Evolutionary conservation across 2,113 vertebrate genomes (phyloP).

Genomic region (Dicrurus megarhynchus): DNA sequence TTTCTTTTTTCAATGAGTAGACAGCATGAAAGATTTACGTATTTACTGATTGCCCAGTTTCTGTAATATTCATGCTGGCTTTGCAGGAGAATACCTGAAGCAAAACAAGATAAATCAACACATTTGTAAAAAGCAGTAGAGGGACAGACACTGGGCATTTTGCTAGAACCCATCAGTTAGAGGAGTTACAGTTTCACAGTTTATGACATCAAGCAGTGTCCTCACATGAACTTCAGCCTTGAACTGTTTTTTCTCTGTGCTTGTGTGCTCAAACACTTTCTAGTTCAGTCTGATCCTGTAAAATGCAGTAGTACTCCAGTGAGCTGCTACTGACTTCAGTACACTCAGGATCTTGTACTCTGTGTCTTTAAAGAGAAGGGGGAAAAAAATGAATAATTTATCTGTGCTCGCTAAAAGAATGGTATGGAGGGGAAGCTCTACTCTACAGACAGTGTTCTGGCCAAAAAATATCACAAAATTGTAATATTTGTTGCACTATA

Average conservation of each 20-base stretch:
- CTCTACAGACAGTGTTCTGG: not conserved
- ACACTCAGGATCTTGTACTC: not conserved
- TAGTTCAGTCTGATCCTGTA: not conserved
- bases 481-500: not conserved
- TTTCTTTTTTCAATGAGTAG: not conserved
- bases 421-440: not conserved
- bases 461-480: not conserved
- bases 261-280: not conserved
- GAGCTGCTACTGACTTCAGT: not conserved
- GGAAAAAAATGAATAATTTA: not conserved
- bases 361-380: not conserved
- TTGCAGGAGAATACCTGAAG: not conserved
- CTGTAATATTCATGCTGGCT: not conserved
- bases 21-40: not conserved
- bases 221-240: conserved; percentile 25
- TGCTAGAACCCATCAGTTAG: not conserved
- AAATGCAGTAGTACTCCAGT: not conserved
- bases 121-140: not conserved
- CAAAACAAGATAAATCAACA: not conserved
- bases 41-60: not conserved
- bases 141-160: not conserved
- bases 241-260: not conserved
- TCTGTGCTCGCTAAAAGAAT: not conserved
- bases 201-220: not conserved
- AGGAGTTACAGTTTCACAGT: not conserved